Conservation (phyloP, 1,140 invertebrate genomes). For the Limonius californicus region DNA sequence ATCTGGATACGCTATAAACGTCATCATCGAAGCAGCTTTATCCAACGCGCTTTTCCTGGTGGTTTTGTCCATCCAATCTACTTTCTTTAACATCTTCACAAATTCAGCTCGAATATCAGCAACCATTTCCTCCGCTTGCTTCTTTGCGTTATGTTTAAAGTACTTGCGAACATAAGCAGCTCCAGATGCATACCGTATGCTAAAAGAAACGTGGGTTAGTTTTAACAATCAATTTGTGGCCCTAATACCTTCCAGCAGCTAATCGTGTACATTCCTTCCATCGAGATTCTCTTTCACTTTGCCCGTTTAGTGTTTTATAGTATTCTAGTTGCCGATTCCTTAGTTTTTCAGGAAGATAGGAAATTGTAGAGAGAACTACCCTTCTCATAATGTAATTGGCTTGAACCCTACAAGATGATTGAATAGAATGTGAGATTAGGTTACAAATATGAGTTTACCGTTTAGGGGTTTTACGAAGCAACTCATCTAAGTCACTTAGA, state of each 20-base stretch:
- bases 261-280: slow-evolving; percentile 58
- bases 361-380: slow-evolving; percentile 52
- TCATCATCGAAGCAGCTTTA: slow-evolving; percentile 53
- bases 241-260: slow-evolving; percentile 48
- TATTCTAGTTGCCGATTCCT: slow-evolving; percentile 54
- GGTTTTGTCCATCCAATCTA: slow-evolving; percentile 67
- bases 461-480: background rate
- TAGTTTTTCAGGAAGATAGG: slow-evolving; percentile 53
- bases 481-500: too few species aligned
- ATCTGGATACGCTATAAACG: slow-evolving; percentile 56
- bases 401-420: slow-evolving; percentile 55
- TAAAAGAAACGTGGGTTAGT: too few species aligned
- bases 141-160: slow-evolving; percentile 51
- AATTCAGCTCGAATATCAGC: slow-evolving; percentile 58
- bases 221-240: too few species aligned
- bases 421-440: too few species aligned
- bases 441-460: background rate
- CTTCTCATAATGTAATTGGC: slow-evolving; percentile 52
- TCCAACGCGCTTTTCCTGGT: slow-evolving; percentile 55
- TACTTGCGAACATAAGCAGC: slow-evolving; percentile 56
- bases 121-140: slow-evolving; percentile 62
- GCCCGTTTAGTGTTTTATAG: slow-evolving; percentile 52
- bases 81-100: slow-evolving; percentile 54
- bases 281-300: slow-evolving; percentile 52
- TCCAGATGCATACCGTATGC: slow-evolving; percentile 47